phyloP scores from a whole-genome alignment of 2,888 invertebrate species.

The Himalopsyche japonica region DNA sequence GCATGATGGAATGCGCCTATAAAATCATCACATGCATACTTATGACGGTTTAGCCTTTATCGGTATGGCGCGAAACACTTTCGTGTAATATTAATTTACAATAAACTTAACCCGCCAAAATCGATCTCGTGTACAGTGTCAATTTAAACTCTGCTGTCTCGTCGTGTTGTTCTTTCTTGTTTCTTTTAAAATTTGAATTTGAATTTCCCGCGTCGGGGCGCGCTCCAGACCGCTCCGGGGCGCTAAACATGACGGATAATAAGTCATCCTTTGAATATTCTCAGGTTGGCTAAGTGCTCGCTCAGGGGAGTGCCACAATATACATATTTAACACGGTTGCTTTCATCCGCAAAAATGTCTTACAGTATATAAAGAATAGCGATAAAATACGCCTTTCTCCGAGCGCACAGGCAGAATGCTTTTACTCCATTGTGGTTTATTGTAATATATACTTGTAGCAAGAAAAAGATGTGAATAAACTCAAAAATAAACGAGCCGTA shows the following conservation, averaged over 20 bases:
- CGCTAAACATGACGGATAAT: neutral
- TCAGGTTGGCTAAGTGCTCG: neutral
- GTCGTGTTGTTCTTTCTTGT: neutral
- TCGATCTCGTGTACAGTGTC: neutral
- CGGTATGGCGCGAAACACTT: neutral
- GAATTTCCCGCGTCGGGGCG: neutral
- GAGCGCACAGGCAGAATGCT: neutral
- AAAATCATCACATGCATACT: too few species aligned
- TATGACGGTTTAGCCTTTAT: too few species aligned
- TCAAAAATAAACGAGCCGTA: too few species aligned
- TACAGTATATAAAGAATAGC: neutral
- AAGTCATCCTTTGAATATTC: neutral
- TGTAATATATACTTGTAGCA: too few species aligned
- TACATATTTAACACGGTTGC: neutral
- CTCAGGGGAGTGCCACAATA: neutral
- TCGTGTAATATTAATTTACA: neutral
- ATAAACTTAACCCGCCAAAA: neutral
- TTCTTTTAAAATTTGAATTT: neutral
- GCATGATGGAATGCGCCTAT: too few species aligned
- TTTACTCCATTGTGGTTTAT: neutral
- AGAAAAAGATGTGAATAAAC: too few species aligned
- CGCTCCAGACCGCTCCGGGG: neutral
- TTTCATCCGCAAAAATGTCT: neutral
- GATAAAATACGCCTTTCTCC: neutral
- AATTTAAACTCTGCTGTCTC: neutral